Percentiles rank a stretch among this genome's conserved stretches.
Conservation (phyloP, 2,797 vertebrate genomes). For the Aphelocoma californica region DNA sequence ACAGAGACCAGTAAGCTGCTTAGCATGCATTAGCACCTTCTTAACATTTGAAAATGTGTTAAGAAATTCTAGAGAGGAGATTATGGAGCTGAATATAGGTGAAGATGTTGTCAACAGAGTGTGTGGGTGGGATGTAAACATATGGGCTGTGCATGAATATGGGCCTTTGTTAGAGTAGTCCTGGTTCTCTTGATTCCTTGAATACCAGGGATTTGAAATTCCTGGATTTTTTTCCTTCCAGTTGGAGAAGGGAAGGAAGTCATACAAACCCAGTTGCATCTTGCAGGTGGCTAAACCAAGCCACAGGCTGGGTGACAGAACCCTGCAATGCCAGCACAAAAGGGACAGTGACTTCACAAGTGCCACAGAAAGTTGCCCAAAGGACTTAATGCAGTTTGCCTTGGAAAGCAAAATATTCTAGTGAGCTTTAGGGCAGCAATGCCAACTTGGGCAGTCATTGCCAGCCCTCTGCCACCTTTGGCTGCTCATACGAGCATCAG, state of each 20-base stretch:
- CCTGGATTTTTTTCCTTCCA: background rate
- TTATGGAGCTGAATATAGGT: background rate
- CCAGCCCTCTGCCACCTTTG: background rate
- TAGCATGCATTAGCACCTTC: background rate
- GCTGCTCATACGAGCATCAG: background rate
- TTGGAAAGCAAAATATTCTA: background rate
- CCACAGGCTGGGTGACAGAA: background rate
- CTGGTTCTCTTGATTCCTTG: background rate
- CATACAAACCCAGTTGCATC: background rate
- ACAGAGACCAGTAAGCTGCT: background rate
- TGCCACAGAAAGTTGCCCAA: background rate
- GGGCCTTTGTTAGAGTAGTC: background rate
- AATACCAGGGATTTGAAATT: background rate
- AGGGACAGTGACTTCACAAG: background rate
- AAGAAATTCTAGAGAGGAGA: conserved; percentile 11
- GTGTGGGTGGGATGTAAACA: background rate
- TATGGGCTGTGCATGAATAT: background rate
- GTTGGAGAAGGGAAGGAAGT: background rate
- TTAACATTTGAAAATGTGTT: background rate
- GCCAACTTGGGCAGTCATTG: background rate
- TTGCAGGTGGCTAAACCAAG: background rate
- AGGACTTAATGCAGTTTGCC: background rate
- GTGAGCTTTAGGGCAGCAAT: background rate
- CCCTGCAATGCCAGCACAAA: background rate
- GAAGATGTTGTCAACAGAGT: background rate